These are phyloP conservation scores for Linurgus olivaceus DNA, from an alignment of 2,797 vertebrate genomes.

Conservation along the genomic window DNA sequence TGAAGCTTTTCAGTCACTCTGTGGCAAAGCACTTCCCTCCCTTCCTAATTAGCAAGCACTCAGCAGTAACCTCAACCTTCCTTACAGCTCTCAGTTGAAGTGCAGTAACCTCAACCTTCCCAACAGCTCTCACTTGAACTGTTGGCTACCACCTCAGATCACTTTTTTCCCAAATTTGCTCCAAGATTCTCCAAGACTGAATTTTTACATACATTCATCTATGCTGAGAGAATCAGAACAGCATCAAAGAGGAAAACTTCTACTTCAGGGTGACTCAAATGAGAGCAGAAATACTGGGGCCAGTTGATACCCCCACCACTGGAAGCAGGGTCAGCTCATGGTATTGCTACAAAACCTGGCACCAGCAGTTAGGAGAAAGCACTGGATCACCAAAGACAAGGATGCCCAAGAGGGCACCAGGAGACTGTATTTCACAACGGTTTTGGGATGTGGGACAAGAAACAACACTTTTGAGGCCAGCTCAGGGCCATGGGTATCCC, in stretches of 20 bases:
- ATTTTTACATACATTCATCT: neutral
- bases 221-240: neutral
- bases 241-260: neutral
- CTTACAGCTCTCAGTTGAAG: neutral
- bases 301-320: neutral
- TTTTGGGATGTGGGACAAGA: neutral
- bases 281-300: neutral
- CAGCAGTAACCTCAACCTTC: neutral
- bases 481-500: neutral
- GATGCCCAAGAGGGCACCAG: neutral
- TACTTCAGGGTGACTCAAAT: neutral
- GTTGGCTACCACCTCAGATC: neutral
- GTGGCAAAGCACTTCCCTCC: neutral
- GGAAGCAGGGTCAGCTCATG: neutral
- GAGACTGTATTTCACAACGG: neutral
- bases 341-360: neutral
- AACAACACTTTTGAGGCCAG: neutral
- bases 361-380: neutral
- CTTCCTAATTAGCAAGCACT: neutral
- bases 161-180: neutral
- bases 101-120: neutral
- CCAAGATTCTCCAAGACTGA: neutral
- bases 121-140: neutral
- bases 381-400: neutral
- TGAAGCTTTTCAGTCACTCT: neutral